Base-by-base conservation (phyloP, 2,113 vertebrate genomes). In the Upupa epops region DNA sequence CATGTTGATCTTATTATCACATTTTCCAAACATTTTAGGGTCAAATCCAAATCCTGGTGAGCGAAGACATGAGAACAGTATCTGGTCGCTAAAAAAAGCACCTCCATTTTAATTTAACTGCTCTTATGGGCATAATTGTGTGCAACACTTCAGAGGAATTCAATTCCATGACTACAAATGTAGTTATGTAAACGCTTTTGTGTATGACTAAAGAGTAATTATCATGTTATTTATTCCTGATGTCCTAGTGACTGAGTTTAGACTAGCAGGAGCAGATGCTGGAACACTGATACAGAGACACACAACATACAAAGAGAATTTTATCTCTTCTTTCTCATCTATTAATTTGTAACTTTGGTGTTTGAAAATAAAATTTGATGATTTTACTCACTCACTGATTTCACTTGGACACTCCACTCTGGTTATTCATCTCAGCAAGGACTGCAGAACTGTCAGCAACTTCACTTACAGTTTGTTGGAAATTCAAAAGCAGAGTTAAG, bases 111-210 rank as follows among this genome's bases (percentile, higher is more conserved):
- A 64, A 88, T 42, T 49, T 20, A 85, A 46, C n/a, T 91, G 28
- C 36, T 88, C 85, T 77, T 77, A 58, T 10, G 6, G 31, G 18
- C 36, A 48, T 51, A 81, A 74, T 3, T 91, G 49, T 55, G 32
- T 36, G 10, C 25, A 75, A 74, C 69, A 69, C n/a, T 91, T 48
- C 49, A 88, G n/a, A 51, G 24, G 31, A 45, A 68, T 65, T 85
- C 61, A 54, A 48, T 58, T 93, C 70, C 54, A 51, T 20, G 70
- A 89, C 24, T 2, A 3, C 9, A 32, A 87, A 87, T 6, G 21
- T 61, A 88, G 13, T 40, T 69, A 86, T 28, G 60, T 83, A 86
- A 92, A 81, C 92, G 91, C 88, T 94, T 88, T 79, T 58, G 49
- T 63, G 19, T 66, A 46, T 68, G 37, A 83, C 42, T 89, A n/a